A percentile compares a stretch with the other conserved stretches of the same genome.
Conservation (phyloP, 2,888 invertebrate genomes). For the Nesidiocoris tenuis region DNA sequence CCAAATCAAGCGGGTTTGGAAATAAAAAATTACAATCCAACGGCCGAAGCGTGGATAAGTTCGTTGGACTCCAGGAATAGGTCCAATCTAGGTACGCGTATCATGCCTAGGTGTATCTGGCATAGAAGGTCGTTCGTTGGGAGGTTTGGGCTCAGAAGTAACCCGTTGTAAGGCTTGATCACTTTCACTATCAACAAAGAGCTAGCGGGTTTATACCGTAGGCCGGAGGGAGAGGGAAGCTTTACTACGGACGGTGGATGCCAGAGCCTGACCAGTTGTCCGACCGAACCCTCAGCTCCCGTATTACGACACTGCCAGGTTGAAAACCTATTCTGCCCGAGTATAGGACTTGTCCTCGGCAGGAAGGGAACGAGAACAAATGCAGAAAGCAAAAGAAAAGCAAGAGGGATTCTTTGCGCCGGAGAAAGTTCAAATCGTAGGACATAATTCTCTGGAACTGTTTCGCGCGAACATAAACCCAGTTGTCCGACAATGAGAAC, state of each 20-base stretch:
- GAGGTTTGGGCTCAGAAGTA: not conserved
- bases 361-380: not conserved
- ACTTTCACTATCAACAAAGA: not conserved
- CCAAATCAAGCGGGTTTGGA: too few relatives aligned
- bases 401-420: not conserved
- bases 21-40: too few relatives aligned
- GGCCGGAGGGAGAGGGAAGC: not conserved
- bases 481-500: too few relatives aligned
- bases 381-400: not conserved
- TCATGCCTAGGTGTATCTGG: too few relatives aligned
- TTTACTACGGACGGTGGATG: not conserved
- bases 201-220: not conserved
- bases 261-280: too few relatives aligned
- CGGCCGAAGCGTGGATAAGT: too few relatives aligned
- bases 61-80: too few relatives aligned
- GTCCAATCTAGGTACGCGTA: too few relatives aligned
- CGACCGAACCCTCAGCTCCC: not conserved
- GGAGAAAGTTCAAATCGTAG: not conserved
- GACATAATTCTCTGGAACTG: not conserved
- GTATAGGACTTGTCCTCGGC: not conserved
- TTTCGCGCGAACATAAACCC: too few relatives aligned
- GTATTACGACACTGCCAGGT: not conserved
- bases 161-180: not conserved
- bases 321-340: not conserved
- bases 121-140: not conserved